Conservation (phyloP, 2,888 invertebrate genomes). For the Orthosia incerta region DNA sequence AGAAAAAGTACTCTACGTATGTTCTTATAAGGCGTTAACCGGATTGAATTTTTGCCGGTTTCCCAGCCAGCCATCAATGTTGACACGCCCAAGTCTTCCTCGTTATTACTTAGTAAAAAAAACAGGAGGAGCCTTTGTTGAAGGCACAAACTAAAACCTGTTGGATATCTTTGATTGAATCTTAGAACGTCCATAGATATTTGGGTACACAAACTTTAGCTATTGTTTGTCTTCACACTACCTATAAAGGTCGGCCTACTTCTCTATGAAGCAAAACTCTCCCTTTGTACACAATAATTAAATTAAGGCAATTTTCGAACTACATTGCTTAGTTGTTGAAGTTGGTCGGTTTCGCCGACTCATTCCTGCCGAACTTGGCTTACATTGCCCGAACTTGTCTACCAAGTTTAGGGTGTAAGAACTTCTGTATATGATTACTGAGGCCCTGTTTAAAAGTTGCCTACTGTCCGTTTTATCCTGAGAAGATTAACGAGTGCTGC, state of each 20-base stretch:
- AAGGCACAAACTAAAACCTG: no score
- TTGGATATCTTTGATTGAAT: not conserved
- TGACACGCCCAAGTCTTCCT: no score
- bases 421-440: slow-evolving; percentile 65
- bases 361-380: slow-evolving; percentile 56
- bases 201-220: not conserved
- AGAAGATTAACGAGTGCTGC: slow-evolving; percentile 61
- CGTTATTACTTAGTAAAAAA: no score
- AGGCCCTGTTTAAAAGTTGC: slow-evolving; percentile 60
- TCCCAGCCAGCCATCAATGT: no score
- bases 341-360: slow-evolving; percentile 42
- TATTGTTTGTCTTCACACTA: not conserved
- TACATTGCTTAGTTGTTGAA: slow-evolving; percentile 48
- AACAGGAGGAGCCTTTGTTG: no score
- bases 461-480: slow-evolving; percentile 42
- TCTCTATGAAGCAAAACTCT: slow-evolving; percentile 13
- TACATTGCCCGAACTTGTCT: slow-evolving; percentile 56
- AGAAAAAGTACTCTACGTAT: no score
- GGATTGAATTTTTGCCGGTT: no score
- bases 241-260: not conserved
- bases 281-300: slow-evolving; percentile 53
- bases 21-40: no score
- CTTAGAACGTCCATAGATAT: not conserved
- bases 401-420: slow-evolving; percentile 58
- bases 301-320: slow-evolving; percentile 58